Base-by-base conservation (phyloP, 92 coral and sea anemone species). In the Galaxea fascicularis region DNA sequence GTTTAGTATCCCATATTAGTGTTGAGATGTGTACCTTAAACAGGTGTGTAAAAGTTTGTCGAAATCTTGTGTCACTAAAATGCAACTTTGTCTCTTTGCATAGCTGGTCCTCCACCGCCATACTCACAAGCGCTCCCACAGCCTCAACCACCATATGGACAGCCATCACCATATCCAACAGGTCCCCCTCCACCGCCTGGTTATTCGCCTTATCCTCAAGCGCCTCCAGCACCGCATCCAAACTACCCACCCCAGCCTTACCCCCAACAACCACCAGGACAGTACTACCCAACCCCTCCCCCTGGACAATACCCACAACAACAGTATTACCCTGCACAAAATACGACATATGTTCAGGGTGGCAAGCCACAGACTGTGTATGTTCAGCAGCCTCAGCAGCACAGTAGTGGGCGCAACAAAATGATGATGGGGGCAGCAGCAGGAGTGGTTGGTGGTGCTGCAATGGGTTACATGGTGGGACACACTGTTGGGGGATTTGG, bases 401-500 rank as follows among this genome's bases (percentile, higher is more conserved):
- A 59, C 39, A 81, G 65, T 58, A 78, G 78, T 25, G 77, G 88
- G 21, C 76, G 87, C 45, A 86, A 87, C 62, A 88, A 86, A 51
- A 85, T 84, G 93, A 8, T 96, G 85, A 90, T 95, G 93, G 99
- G 98, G 58, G 99, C 98, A 51, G 99, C 98, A 0, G 99, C 98
- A 41, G 99, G 99, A 58, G 98, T 95, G 35, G 86, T 96, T 10
- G 99, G 97, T 77, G 99, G 99, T 46, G 94, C 95, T 14, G 95
- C 98, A 22, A 86, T 96, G 92, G 99, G 99, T 56, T 95, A 90
- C 85, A 95, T 95, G 95, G 53, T 96, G 82, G 99, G 99, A 1
- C 91, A 92, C 76, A 93, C 97, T 0, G 78, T 95, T 31, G 98
- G 98, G 6, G 98, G 98, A 10, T 83, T 85, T 83, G 98, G 98